Percentiles rank a stretch among this genome's conserved stretches.
These are phyloP conservation scores for Limnephilus auricula DNA, from an alignment of 2,888 invertebrate species.

Conservation along the genomic window DNA sequence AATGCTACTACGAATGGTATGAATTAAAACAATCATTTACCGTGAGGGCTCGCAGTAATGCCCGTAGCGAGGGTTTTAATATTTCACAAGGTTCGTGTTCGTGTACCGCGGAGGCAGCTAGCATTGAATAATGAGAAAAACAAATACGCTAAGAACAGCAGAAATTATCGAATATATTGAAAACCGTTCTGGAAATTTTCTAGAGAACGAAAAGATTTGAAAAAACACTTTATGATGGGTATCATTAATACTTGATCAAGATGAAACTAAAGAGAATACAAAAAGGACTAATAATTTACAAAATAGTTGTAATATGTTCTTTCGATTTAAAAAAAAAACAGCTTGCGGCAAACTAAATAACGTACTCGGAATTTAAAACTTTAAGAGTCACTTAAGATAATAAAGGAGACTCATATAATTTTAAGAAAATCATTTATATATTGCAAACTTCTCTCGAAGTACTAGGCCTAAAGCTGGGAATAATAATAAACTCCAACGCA, in stretches of 20 bases:
- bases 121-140: background rate
- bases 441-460: background rate
- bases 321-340: background rate
- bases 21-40: conserved; percentile 2
- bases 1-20: background rate
- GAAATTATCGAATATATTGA: background rate
- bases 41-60: background rate
- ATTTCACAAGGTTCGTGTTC: background rate
- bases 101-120: background rate
- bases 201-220: too few relatives aligned
- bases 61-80: background rate
- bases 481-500: too few relatives aligned
- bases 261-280: too few relatives aligned
- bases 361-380: too few relatives aligned
- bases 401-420: background rate
- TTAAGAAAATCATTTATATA: background rate
- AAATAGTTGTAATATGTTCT: background rate
- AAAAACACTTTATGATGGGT: too few relatives aligned
- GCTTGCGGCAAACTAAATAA: too few relatives aligned
- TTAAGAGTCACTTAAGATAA: background rate
- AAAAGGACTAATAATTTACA: too few relatives aligned
- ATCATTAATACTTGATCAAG: too few relatives aligned
- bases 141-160: background rate
- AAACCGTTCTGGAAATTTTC: background rate
- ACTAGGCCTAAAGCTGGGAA: too few relatives aligned